Evolutionary conservation across 2,797 vertebrate species (phyloP).

Genomic region (Paramormyrops hopkinsi): DNA sequence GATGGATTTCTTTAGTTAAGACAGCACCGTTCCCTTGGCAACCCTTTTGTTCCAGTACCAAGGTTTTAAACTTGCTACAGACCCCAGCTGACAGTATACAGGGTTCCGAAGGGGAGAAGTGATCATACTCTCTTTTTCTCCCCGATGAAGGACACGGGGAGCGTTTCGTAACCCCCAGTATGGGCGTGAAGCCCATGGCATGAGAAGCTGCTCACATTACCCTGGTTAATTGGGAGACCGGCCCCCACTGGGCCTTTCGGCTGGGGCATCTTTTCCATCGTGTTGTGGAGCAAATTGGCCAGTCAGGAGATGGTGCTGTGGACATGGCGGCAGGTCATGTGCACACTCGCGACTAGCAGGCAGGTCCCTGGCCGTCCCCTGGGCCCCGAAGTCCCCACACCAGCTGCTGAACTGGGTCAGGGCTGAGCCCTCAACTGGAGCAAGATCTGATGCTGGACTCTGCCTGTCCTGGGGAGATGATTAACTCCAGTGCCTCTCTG

Average conservation of each 20-base stretch:
- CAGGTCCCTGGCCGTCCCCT: conserved; percentile 38
- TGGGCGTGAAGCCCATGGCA: conserved; percentile 56
- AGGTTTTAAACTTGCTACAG: not conserved
- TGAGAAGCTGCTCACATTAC: conserved; percentile 56
- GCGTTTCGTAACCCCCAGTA: not conserved
- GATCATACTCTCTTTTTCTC: not conserved
- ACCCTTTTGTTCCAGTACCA: conserved; percentile 28
- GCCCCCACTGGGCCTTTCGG: conserved; percentile 33
- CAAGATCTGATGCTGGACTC: conserved; percentile 34
- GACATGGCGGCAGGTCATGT: not conserved
- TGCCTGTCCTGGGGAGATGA: conserved; percentile 40
- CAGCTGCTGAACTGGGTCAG: conserved; percentile 19
- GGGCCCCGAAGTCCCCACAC: not conserved
- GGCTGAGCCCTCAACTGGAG: conserved; percentile 29
- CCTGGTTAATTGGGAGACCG: conserved; percentile 61
- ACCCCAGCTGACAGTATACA: not conserved
- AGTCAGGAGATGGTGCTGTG: conserved; percentile 31
- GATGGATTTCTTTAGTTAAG: conserved; percentile 4
- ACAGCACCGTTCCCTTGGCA: not conserved
- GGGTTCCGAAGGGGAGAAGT: conserved; percentile 1
- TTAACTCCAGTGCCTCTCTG: conserved; percentile 34
- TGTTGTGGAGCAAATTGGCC: conserved; percentile 50
- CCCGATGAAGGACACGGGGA: not conserved
- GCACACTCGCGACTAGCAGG: conserved; percentile 39
- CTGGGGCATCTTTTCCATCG: conserved; percentile 19